A percentile compares a stretch with the other conserved stretches of the same genome.
These are phyloP conservation scores for Petrophora chlorosata DNA, from an alignment of 2,888 invertebrate species.

Conservation along the genomic window DNA sequence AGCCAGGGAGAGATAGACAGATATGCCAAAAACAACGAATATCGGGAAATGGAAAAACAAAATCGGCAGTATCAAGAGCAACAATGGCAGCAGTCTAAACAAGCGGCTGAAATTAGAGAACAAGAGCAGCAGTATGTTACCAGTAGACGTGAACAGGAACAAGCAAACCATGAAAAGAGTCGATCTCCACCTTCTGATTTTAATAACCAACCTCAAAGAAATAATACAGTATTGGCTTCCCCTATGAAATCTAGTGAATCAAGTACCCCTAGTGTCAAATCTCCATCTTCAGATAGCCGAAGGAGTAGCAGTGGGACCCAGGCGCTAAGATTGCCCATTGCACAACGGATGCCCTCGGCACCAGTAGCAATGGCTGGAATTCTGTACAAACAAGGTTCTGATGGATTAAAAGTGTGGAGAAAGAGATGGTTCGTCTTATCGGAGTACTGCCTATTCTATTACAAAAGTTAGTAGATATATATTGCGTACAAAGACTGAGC, in stretches of 20 bases:
- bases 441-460: slow-evolving; percentile 96
- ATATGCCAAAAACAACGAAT: slow-evolving; percentile 71
- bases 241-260: slow-evolving; percentile 80
- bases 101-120: slow-evolving; percentile 63
- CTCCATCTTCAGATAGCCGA: slow-evolving; percentile 78
- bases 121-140: slow-evolving; percentile 52
- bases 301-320: slow-evolving; percentile 82
- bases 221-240: slow-evolving; percentile 57
- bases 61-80: slow-evolving; percentile 66
- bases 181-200: slow-evolving; percentile 67
- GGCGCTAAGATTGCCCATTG: slow-evolving; percentile 90
- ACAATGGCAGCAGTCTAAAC: slow-evolving; percentile 75
- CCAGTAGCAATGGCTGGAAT: slow-evolving; percentile 94
- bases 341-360: slow-evolving; percentile 92
- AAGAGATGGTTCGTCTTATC: slow-evolving; percentile 97
- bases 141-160: slow-evolving; percentile 60
- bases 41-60: slow-evolving; percentile 68
- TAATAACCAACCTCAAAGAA: slow-evolving; percentile 61
- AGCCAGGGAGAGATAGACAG: slow-evolving; percentile 61
- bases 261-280: slow-evolving; percentile 75
- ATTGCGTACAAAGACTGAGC: background rate
- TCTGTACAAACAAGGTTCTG: slow-evolving; percentile 96
- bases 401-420: slow-evolving; percentile 96
- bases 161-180: slow-evolving; percentile 59
- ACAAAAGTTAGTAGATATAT: slow-evolving; percentile 88